Base-by-base conservation (phyloP, 2,888 invertebrate genomes). In the Alviniconcha strummeri region DNA sequence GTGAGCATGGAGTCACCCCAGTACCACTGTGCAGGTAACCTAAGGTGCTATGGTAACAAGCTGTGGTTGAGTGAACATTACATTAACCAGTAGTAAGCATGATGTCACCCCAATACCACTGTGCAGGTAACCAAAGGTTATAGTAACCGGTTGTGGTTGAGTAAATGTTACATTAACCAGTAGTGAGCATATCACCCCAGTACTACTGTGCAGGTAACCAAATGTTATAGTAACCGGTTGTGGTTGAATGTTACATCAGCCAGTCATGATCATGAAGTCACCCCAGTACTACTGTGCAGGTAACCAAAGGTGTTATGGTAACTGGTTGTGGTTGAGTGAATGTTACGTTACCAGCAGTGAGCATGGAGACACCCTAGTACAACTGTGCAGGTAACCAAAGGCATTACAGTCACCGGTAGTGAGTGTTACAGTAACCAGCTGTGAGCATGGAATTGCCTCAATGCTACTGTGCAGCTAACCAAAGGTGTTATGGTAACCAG, bases 361-460 rank as follows among this genome's bases (percentile, higher is more conserved):
- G 64, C 52, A 89, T 90, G 8, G 87, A 85, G 78, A 88, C 88
- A 74, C 89, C 90, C 17, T 81, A 83, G n/a, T 64, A 69, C 15
- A 90, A 90, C 77, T 90, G 89, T 89, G 89, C 87, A 88, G 90
- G 91, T 91, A 88, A 72, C 56, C 5, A 6, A 60, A n/a, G n/a
- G n/a, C n/a, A n/a, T n/a, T n/a, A n/a, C n/a, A n/a, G n/a, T n/a
- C n/a, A n/a, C n/a, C n/a, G n/a, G n/a, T n/a, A n/a, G n/a, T n/a
- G n/a, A n/a, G n/a, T n/a, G n/a, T n/a, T n/a, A n/a, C n/a, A n/a
- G n/a, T n/a, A n/a, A n/a, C n/a, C n/a, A n/a, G n/a, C n/a, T n/a
- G n/a, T n/a, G n/a, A n/a, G n/a, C n/a, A n/a, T n/a, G n/a, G n/a
- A n/a, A n/a, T 67, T 7, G 54, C 60, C 19, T 55, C 9, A n/a